phyloP scores from a whole-genome alignment of 1,140 invertebrate genomes.

The Zaprionus africanus region DNA sequence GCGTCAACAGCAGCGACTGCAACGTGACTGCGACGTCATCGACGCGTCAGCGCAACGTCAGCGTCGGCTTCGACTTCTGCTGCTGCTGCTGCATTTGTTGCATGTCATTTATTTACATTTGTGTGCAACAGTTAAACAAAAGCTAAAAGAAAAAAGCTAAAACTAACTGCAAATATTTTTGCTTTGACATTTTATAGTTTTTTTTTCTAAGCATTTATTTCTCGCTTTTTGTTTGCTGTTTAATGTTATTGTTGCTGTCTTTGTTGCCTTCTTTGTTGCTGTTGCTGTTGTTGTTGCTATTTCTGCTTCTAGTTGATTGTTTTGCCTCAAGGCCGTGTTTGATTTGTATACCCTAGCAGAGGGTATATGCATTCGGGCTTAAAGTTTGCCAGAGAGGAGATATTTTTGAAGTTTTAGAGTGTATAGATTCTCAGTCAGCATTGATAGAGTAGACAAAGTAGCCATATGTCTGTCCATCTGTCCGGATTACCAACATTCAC shows the following conservation, averaged over 20 bases:
- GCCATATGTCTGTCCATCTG: too few species aligned
- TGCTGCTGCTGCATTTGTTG: slow-evolving; percentile 58
- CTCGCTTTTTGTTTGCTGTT: neutral
- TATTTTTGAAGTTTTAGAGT: too few species aligned
- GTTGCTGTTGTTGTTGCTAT: neutral
- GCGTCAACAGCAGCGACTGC: slow-evolving; percentile 32
- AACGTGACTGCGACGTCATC: slow-evolving; percentile 62
- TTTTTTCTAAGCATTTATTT: neutral
- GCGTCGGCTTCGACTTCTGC: slow-evolving; percentile 17
- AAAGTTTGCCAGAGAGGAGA: too few species aligned
- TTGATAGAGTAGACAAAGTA: too few species aligned
- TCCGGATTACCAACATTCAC: too few species aligned
- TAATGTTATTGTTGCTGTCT: slow-evolving; percentile 2
- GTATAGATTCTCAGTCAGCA: too few species aligned
- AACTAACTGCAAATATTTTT: slow-evolving; percentile 50
- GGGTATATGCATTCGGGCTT: too few species aligned
- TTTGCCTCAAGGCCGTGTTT: slow-evolving; percentile 40
- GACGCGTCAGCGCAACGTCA: slow-evolving; percentile 31
- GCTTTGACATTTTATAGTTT: slow-evolving; percentile 51
- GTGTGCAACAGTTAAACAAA: slow-evolving; percentile 28
- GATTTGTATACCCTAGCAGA: neutral
- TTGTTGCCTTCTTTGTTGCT: slow-evolving; percentile 3
- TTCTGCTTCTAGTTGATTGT: slow-evolving; percentile 12
- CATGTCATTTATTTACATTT: slow-evolving; percentile 77
- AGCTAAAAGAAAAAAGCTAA: neutral